Evolutionary conservation across 2,113 vertebrate species (phyloP), one percentile per base, ranked within the genome.

Genomic region (Entomyzon cyanotis): DNA sequence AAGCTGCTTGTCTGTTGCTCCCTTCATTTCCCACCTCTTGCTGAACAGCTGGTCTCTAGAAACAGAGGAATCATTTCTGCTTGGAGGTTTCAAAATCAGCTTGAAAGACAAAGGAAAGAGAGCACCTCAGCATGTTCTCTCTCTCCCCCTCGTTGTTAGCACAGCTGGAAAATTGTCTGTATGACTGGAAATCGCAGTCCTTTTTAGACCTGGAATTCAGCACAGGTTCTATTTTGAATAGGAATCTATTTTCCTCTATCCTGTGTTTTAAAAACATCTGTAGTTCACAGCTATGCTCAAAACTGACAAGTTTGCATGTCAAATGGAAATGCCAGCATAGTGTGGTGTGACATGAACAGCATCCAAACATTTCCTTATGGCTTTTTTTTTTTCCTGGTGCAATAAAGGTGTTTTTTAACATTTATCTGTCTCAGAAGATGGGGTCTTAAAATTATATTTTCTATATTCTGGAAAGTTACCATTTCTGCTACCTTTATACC

Each of bases 41-140:
- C 69, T 77, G 67, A 95, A 85, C 93, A 97, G 50, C 82, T 95
- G 93, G 62, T 91, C 63, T 90, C 46, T 80, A 90, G 83, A 94
- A 95, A 50, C 50, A 87, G 84, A 84, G 63, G 81, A 89, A 83
- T 69, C 82, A 53, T 79, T 97, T 94, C 58, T 68, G 15, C 58
- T 76, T 4, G 2, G 87, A 65, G 50, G 58, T 90, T 95, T 91
- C 74, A 87, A 95, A 85, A 75, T n/a, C 42, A 84, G 64, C 79
- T 78, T 90, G 60, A 86, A 86, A 86, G 33, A 81, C 31, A 85
- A 90, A 91, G 60, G 74, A 60, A 35, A 74, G 59, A 55, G 46
- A 60, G 41, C 44, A 88, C 28, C n/a, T 92, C 71, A 56, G 19
- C 77, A 33, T 68, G 41, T 92, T 81, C 31, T 70, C 12, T 71